Evolutionary conservation across 2,113 vertebrate species (phyloP).

Genomic region (Albula goreensis): DNA sequence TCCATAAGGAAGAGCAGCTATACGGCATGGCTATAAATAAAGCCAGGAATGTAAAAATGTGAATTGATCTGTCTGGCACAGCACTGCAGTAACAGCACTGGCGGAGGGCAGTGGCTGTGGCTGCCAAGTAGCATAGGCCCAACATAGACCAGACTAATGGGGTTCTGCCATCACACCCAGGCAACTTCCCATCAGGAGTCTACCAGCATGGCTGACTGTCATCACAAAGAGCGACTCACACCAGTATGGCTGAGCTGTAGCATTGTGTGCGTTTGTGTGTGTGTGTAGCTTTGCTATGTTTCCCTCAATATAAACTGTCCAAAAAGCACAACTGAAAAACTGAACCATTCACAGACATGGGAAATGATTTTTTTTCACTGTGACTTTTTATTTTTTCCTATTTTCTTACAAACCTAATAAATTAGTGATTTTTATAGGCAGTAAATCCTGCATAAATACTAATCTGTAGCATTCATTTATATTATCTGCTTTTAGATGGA

Average conservation of each 20-base stretch:
- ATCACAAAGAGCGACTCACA: neutral
- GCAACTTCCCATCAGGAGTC: constrained; percentile 24
- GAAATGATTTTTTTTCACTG: neutral
- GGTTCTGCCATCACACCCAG: constrained; percentile 34
- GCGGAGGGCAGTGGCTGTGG: constrained; percentile 71
- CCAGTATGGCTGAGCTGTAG: neutral
- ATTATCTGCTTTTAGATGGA: constrained; percentile 3
- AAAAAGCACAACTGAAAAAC: neutral
- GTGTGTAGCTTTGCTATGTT: neutral
- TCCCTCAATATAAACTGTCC: neutral
- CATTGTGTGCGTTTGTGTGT: neutral
- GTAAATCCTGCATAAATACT: neutral
- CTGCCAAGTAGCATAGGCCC: constrained; percentile 75
- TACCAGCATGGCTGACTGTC: constrained; percentile 18
- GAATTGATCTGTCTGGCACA: constrained; percentile 82
- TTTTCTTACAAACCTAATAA: neutral
- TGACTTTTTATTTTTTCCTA: neutral
- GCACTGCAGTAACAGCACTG: constrained; percentile 77
- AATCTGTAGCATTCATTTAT: neutral
- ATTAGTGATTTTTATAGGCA: neutral
- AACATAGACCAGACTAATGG: constrained; percentile 76
- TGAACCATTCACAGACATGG: neutral
- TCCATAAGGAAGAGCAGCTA: constrained; percentile 82
- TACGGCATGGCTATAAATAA: constrained; percentile 81
- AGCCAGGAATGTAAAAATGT: constrained; percentile 76